Conservation (phyloP, 2,113 vertebrate species). For the Calyptommatus sinebrachiatus region DNA sequence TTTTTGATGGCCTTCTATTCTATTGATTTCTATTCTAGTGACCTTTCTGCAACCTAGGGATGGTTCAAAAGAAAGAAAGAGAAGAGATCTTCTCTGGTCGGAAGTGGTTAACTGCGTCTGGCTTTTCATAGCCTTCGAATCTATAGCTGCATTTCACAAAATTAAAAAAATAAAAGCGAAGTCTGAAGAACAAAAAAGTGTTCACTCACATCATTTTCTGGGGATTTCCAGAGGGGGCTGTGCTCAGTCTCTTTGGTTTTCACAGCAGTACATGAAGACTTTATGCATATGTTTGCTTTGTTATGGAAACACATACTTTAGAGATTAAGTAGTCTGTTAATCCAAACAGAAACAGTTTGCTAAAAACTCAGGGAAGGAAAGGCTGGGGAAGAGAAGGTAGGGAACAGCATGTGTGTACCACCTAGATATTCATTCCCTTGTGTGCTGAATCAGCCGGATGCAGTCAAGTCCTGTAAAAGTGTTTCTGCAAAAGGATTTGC, state of each 20-base stretch:
- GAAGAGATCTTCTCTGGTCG: slow-evolving; percentile 38
- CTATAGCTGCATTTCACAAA: slow-evolving; percentile 51
- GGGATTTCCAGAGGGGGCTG: slow-evolving; percentile 55
- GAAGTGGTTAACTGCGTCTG: slow-evolving; percentile 48
- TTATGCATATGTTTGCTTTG: slow-evolving; percentile 38
- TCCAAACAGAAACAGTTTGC: slow-evolving; percentile 44
- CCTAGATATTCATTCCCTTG: slow-evolving; percentile 1
- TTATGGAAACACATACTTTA: slow-evolving; percentile 50
- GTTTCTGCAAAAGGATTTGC: neutral
- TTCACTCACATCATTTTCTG: slow-evolving; percentile 41
- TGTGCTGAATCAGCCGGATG: slow-evolving; percentile 35
- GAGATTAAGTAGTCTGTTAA: slow-evolving; percentile 56
- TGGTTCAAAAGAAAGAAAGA: neutral
- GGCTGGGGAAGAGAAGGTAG: neutral
- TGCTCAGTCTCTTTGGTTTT: slow-evolving; percentile 47
- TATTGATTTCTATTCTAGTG: neutral
- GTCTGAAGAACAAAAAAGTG: slow-evolving; percentile 52
- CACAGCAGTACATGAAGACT: slow-evolving; percentile 28
- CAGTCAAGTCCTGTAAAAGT: neutral
- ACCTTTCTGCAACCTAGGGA: neutral
- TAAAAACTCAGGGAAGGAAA: slow-evolving; percentile 9
- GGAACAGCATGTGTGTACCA: slow-evolving; percentile 21
- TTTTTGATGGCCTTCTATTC: too few species aligned
- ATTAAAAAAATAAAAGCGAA: slow-evolving; percentile 36
- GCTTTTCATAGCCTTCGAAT: slow-evolving; percentile 55